Evolutionary conservation across 2,888 invertebrate genomes (phyloP), one percentile per base, ranked within the genome.

Genomic region (Vanessa cardui): DNA sequence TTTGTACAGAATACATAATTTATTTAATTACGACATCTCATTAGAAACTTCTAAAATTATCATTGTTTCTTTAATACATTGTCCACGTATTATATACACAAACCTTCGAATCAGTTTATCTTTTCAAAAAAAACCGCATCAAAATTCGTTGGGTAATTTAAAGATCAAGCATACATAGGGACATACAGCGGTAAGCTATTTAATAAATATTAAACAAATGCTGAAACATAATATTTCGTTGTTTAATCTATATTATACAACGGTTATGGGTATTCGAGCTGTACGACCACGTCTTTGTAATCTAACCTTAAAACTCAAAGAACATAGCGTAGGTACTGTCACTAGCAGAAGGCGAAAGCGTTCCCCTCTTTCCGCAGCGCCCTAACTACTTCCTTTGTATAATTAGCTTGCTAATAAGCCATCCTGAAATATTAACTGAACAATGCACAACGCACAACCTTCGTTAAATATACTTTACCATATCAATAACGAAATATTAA

Each of bases 341-440:
- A 77, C 62, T 59, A 67, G 59, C 76, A 74, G 72, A 61, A 66
- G 69, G 62, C 71, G 70, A 69, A 64, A 64, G 46, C 61, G 64
- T 69, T 59, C 70, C 74, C 73, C 74, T 69, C 64, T 60, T 72
- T 74, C 72, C 74, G 71, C 52, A 49, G 66, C 63, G 66, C 78
- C 78, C 77, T 77, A 76, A 80, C 79, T 80, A 87, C 88, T 88
- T 91, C 88, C 89, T 89, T 83, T 83, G 87, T 87, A 89, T 91
- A 91, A 90, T 92, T 90, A 92, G 86, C 81, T 72, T 73, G 83
- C 85, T 89, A 90, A 90, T 90, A 90, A 88, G 87, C 83, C 84
- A 81, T 83, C 78, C 82, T 80, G 85, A 84, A 85, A 85, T 87
- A 87, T 86, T 86, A 86, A 85, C 81, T 80, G 82, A 80, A 77